Evolutionary conservation across 2,113 vertebrate genomes (phyloP).

Genomic region (Halichoeres trimaculatus): DNA sequence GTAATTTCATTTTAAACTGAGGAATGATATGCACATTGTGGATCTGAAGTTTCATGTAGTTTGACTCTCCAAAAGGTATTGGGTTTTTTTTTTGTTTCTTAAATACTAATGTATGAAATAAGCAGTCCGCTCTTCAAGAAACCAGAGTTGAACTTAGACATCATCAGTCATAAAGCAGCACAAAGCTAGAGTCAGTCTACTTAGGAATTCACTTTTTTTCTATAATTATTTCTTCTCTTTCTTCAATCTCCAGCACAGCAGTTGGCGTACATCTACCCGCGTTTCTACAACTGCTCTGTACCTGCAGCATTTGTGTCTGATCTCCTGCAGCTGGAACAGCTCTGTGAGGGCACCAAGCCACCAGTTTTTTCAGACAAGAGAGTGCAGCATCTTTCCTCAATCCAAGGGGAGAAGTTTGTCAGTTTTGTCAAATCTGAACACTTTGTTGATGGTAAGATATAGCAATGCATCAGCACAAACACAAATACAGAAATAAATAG

Average conservation of each 20-base stretch:
- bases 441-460: conserved; percentile 88
- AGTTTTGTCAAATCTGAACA: conserved; percentile 89
- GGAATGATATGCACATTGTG: too few species aligned
- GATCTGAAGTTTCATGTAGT: too few species aligned
- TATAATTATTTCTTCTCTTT: neutral
- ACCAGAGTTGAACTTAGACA: too few species aligned
- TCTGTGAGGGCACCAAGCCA: conserved; percentile 80
- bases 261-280: conserved; percentile 87
- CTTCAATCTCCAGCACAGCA: conserved; percentile 83
- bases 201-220: too few species aligned
- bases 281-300: conserved; percentile 90
- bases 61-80: too few species aligned
- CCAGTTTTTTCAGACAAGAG: conserved; percentile 57
- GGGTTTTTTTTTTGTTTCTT: too few species aligned
- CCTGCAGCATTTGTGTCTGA: conserved; percentile 81
- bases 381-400: conserved; percentile 82
- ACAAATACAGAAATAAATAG: too few species aligned
- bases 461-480: neutral
- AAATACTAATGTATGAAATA: too few species aligned
- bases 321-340: conserved; percentile 81
- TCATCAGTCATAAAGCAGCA: too few species aligned
- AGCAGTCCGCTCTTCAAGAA: too few species aligned
- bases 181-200: too few species aligned
- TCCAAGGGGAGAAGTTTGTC: conserved; percentile 85
- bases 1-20: too few species aligned